A percentile compares a stretch with the other conserved stretches of the same genome.
Evolutionary conservation across 2,888 invertebrate genomes (phyloP).

Genomic region (Hirtodrosophila cameraria): DNA sequence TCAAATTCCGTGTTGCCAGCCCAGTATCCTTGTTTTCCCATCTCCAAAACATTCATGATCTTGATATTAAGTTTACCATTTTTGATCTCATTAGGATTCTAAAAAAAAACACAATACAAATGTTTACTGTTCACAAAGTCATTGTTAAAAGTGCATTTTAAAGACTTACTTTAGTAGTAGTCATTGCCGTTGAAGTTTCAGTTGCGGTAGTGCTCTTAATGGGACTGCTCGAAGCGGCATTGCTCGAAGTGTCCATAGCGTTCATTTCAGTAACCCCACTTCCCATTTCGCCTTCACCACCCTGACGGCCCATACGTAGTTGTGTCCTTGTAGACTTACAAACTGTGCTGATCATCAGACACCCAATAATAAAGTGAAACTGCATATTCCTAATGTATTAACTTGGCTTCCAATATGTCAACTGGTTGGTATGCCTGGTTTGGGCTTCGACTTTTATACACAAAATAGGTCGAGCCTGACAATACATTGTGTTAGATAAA

Average conservation of each 20-base stretch:
- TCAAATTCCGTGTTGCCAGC: slow-evolving; percentile 35
- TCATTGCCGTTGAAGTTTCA: too few species aligned
- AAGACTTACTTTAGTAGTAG: slow-evolving; percentile 2
- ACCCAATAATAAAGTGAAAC: neutral
- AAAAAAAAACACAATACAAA: neutral
- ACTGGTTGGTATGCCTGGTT: slow-evolving; percentile 1
- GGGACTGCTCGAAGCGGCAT: too few species aligned
- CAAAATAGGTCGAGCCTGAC: neutral
- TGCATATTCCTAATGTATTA: slow-evolving; percentile 1
- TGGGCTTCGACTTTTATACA: slow-evolving; percentile 21
- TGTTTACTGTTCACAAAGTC: too few species aligned
- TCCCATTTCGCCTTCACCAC: too few species aligned
- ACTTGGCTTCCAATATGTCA: neutral
- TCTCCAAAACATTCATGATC: slow-evolving; percentile 6
- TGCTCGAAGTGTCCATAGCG: too few species aligned
- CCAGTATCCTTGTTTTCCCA: slow-evolving; percentile 12
- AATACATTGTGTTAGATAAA: slow-evolving; percentile 26
- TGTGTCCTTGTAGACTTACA: slow-evolving; percentile 9
- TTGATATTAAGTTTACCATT: slow-evolving; percentile 1
- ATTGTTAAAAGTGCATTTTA: neutral
- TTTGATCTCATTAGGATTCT: neutral
- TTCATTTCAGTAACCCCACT: too few species aligned
- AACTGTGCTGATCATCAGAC: slow-evolving; percentile 7
- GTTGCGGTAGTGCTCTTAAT: too few species aligned
- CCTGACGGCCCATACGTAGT: too few species aligned